phyloP scores from a whole-genome alignment of 2,797 vertebrate genomes.

The Hoplostethus mediterraneus region DNA sequence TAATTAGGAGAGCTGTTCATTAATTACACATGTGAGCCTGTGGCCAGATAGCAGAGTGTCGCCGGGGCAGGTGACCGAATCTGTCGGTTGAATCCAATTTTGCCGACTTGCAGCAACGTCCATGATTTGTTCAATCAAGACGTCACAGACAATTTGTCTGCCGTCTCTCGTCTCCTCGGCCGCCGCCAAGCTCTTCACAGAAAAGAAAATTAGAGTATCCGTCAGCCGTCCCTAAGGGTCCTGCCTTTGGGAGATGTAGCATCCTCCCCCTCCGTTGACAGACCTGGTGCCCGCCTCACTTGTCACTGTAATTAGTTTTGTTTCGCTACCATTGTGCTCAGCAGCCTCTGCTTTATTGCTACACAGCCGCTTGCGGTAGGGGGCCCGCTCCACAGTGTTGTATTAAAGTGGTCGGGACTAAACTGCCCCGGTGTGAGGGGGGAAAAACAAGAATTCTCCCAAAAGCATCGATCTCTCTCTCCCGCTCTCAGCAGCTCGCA shows the following conservation, averaged over 20 bases:
- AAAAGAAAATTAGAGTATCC: constrained; percentile 83
- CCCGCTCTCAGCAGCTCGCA: constrained; percentile 57
- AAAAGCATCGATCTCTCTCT: constrained; percentile 67
- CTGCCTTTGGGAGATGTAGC: constrained; percentile 69
- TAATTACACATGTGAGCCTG: constrained; percentile 75
- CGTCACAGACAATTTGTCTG: constrained; percentile 78
- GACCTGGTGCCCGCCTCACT: constrained; percentile 73
- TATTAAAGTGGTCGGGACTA: constrained; percentile 57
- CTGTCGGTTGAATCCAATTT: constrained; percentile 82
- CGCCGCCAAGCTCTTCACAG: constrained; percentile 57
- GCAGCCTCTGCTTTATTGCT: constrained; percentile 68
- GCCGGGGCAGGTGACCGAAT: constrained; percentile 61
- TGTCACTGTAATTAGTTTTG: constrained; percentile 85
- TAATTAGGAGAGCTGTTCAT: constrained; percentile 78
- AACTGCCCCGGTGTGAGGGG: constrained; percentile 32
- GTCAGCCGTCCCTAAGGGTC: constrained; percentile 79
- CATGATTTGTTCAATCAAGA: constrained; percentile 81
- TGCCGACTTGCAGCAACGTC: constrained; percentile 53
- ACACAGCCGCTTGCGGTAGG: constrained; percentile 36
- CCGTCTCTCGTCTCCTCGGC: constrained; percentile 42
- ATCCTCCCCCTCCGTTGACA: constrained; percentile 62
- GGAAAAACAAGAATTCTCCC: constrained; percentile 38
- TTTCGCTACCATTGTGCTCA: constrained; percentile 74
- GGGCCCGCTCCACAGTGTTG: constrained; percentile 52
- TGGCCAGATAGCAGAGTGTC: constrained; percentile 35